Conservation (phyloP, 2,113 vertebrate species). For the Syrrhaptes paradoxus region DNA sequence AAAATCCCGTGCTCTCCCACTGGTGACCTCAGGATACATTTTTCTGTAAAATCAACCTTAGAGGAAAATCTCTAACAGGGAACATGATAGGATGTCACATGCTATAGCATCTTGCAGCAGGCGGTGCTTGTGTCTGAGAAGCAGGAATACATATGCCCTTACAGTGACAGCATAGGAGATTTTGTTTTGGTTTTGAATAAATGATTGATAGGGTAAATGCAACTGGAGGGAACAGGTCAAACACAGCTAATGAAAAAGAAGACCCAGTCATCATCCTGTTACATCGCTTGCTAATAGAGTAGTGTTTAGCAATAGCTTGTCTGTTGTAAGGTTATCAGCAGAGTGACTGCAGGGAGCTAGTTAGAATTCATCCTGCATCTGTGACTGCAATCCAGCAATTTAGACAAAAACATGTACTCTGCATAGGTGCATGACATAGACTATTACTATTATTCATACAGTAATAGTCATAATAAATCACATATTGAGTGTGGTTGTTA, state of each 20-base stretch:
- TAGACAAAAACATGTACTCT: constrained; percentile 10
- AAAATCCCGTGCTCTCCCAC: not conserved
- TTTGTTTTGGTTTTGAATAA: not conserved
- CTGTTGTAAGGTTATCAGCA: constrained; percentile 63
- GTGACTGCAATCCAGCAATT: constrained; percentile 28
- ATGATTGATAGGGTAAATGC: not conserved
- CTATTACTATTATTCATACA: constrained; percentile 37
- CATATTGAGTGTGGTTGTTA: constrained; percentile 25
- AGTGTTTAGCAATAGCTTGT: constrained; percentile 31
- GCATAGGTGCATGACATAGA: constrained; percentile 37
- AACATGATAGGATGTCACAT: not conserved
- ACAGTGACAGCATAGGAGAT: constrained; percentile 20
- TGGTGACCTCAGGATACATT: not conserved
- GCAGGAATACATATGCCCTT: not conserved
- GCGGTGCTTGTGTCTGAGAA: not conserved
- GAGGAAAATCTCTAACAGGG: not conserved
- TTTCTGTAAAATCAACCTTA: not conserved
- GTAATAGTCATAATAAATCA: constrained; percentile 50
- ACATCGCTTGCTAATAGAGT: not conserved
- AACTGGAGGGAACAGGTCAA: not conserved
- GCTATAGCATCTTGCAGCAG: not conserved
- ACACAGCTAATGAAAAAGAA: constrained; percentile 7
- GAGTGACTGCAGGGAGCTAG: constrained; percentile 43
- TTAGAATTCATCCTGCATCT: constrained; percentile 47
- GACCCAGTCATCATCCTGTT: not conserved